phyloP scores from a whole-genome alignment of 2,888 invertebrate genomes.

The Helleia helle region DNA sequence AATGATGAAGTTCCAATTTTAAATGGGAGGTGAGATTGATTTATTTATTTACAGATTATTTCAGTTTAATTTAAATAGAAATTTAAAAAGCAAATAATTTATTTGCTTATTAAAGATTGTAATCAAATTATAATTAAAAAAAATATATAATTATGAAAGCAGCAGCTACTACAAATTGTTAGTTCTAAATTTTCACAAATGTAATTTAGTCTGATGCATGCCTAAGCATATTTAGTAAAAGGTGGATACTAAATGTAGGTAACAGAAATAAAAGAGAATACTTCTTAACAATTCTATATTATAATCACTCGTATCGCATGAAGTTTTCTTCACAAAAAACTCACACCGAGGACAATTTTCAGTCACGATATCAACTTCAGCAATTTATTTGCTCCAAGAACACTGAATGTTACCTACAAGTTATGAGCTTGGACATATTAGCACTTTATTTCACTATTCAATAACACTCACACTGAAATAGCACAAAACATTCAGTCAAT shows the following conservation, averaged over 20 bases:
- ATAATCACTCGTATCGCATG: conserved; percentile 46
- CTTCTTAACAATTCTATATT: conserved; percentile 52
- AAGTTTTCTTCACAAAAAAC: conserved; percentile 58
- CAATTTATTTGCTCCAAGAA: conserved; percentile 15
- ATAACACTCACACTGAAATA: conserved; percentile 32
- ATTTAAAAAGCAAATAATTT: too few relatives aligned
- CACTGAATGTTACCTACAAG: conserved; percentile 28
- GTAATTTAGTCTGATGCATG: not conserved
- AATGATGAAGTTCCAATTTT: too few relatives aligned
- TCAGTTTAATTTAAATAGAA: too few relatives aligned
- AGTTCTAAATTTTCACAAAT: too few relatives aligned
- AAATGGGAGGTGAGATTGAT: too few relatives aligned
- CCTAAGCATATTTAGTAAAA: too few relatives aligned
- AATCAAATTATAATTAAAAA: too few relatives aligned
- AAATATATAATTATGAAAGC: too few relatives aligned
- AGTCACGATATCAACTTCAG: conserved; percentile 17
- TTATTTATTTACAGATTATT: too few relatives aligned
- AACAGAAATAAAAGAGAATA: conserved; percentile 31
- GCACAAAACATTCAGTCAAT: conserved; percentile 31
- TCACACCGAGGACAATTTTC: conserved; percentile 39
- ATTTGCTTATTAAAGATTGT: too few relatives aligned
- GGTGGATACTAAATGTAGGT: conserved; percentile 18
- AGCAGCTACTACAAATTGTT: too few relatives aligned
- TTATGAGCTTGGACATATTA: conserved; percentile 22
- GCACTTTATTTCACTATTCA: conserved; percentile 35